phyloP scores from a whole-genome alignment of 1,140 invertebrate genomes.

The Panagrolaimus sp. region DNA sequence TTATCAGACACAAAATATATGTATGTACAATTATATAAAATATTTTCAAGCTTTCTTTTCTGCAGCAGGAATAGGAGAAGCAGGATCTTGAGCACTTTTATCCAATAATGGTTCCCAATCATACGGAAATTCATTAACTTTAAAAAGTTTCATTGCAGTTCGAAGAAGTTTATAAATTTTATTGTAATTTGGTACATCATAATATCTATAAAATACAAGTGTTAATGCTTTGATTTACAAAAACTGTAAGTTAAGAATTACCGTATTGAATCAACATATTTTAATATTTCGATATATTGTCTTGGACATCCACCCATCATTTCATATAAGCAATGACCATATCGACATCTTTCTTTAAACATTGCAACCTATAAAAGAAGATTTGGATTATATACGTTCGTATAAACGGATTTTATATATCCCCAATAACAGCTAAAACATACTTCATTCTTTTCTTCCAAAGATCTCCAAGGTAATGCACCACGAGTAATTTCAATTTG shows the following conservation, averaged over 20 bases:
- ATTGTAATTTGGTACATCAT: slow-evolving; percentile 30
- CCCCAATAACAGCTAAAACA: not conserved
- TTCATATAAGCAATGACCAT: slow-evolving; percentile 31
- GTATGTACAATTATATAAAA: no score
- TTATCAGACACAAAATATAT: no score
- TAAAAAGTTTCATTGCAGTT: slow-evolving; percentile 14
- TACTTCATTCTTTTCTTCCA: slow-evolving; percentile 23
- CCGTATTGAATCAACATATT: slow-evolving; percentile 23
- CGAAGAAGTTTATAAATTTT: slow-evolving; percentile 11
- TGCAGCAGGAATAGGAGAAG: no score
- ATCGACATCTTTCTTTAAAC: slow-evolving; percentile 31
- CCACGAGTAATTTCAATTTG: slow-evolving; percentile 40
- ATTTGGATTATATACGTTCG: no score
- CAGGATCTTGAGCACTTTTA: not conserved
- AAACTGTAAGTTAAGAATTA: not conserved
- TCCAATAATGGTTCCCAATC: slow-evolving; percentile 21
- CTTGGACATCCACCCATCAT: slow-evolving; percentile 36
- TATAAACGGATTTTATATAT: not conserved
- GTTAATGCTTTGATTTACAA: no score
- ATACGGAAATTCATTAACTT: slow-evolving; percentile 15
- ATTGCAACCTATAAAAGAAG: slow-evolving; percentile 26
- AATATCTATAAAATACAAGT: slow-evolving; percentile 22
- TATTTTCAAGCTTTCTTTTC: no score
- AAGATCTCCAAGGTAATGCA: slow-evolving; percentile 31
- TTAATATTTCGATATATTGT: slow-evolving; percentile 27